These are phyloP conservation scores for Dioctria linearis DNA, from an alignment of 2,888 invertebrate species.

Conservation along the genomic window DNA sequence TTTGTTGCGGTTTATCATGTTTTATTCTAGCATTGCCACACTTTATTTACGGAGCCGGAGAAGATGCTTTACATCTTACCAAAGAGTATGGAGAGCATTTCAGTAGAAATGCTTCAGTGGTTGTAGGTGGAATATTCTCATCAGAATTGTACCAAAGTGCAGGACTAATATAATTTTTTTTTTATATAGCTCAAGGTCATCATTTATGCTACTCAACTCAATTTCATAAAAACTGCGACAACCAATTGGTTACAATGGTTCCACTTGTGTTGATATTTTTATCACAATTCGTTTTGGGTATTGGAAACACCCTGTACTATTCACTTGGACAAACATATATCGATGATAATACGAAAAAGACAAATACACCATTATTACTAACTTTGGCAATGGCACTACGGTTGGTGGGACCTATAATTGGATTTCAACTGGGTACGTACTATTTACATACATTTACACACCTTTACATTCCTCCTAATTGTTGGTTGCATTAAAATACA, in stretches of 20 bases:
- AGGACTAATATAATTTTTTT: too few species aligned
- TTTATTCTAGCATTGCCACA: slow-evolving; percentile 76
- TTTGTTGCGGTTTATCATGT: slow-evolving; percentile 75
- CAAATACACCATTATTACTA: slow-evolving; percentile 76
- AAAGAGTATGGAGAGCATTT: slow-evolving; percentile 67
- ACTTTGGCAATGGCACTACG: slow-evolving; percentile 69
- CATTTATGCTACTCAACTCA: slow-evolving; percentile 16
- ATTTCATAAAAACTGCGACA: slow-evolving; percentile 61
- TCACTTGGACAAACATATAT: slow-evolving; percentile 79
- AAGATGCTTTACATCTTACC: slow-evolving; percentile 69
- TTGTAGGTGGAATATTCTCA: slow-evolving; percentile 61
- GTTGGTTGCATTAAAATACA: not conserved
- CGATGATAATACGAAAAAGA: slow-evolving; percentile 79
- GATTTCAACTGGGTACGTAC: slow-evolving; percentile 73
- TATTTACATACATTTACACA: not conserved
- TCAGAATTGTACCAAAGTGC: too few species aligned
- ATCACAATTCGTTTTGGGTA: slow-evolving; percentile 79
- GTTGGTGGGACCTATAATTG: slow-evolving; percentile 74
- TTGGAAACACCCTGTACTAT: slow-evolving; percentile 78
- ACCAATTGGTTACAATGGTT: slow-evolving; percentile 70
- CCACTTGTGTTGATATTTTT: slow-evolving; percentile 77
- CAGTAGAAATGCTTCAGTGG: slow-evolving; percentile 60
- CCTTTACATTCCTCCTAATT: not conserved
- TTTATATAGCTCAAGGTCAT: not conserved
- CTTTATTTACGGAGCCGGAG: slow-evolving; percentile 76